Evolutionary conservation across 1,140 invertebrate species (phyloP), one percentile per base, ranked within the genome.

Genomic region (Physella acuta): DNA sequence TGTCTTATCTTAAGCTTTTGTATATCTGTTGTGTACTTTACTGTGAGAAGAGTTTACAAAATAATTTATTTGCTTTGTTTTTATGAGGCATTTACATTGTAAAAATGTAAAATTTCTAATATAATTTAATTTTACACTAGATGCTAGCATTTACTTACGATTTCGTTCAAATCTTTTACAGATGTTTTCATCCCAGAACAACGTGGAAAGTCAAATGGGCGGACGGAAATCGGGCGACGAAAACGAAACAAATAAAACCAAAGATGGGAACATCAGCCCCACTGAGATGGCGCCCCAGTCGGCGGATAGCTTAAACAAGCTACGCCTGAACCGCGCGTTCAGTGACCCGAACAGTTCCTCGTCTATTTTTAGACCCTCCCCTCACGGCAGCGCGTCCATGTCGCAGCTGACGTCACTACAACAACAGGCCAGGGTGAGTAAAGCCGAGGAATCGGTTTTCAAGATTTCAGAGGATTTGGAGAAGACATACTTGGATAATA

Each of bases 381-480:
- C 39, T 61, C 34, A 61, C 28, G n/a, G 39, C 3, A 64, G 33
- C 31, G 2, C 49, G 3, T 52, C 62, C 16, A 31, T 52, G 26
- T 64, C 62, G 2, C 62, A 64, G 3, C n/a, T 52, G 34, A 33
- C 62, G 8, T 26, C 33, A 26, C 39, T 64, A 20, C 64, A 66
- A 36, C 64, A 66, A 20, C 51, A n/a, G 2, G n/a, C 20, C 26
- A 30, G 56, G 24, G 11, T 14, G 24, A 26, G 34, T 30, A 37
- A 56, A 20, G 30, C 30, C 1, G 62, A 64, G 17, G 52, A 26
- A 20, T 66, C 64, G 28, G 53, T 66, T 8, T 56, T 56, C 20
- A 56, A 55, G 33, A 8, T 66, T 5, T 66, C 64, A 34, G 64
- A 66, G 31, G 64, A 66, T 3, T 36, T 66, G 4, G 64, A 66